Percentiles rank a stretch among this genome's conserved stretches.
phyloP scores from a whole-genome alignment of 2,888 invertebrate genomes.

The Pterostichus madidus region DNA sequence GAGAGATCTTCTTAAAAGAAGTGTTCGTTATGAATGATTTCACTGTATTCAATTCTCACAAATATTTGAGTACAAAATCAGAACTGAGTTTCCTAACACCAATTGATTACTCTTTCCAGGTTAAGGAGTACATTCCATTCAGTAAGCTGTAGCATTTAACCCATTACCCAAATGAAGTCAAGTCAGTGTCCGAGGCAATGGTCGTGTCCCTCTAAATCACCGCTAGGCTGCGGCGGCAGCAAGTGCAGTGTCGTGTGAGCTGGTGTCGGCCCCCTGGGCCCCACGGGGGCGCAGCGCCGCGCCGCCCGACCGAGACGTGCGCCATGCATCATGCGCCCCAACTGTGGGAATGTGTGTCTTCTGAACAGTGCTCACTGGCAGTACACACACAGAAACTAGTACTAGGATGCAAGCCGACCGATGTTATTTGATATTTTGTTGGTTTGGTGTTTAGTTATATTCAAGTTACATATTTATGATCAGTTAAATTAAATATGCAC shows the following conservation, averaged over 20 bases:
- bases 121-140: too few relatives aligned
- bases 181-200: too few relatives aligned
- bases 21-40: too few relatives aligned
- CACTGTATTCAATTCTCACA: neutral
- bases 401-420: neutral
- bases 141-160: neutral
- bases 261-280: constrained; percentile 34
- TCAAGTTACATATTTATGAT: neutral
- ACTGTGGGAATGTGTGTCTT: constrained; percentile 17
- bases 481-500: neutral
- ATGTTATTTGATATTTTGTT: constrained; percentile 27
- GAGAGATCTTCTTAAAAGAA: too few relatives aligned
- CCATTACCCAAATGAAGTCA: neutral
- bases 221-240: neutral
- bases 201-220: constrained; percentile 14
- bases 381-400: constrained; percentile 8
- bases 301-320: constrained; percentile 12
- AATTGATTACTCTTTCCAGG: too few relatives aligned
- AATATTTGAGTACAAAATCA: neutral
- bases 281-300: constrained; percentile 31
- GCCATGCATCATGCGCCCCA: constrained; percentile 30
- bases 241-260: constrained; percentile 21
- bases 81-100: too few relatives aligned
- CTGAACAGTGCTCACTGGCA: neutral
- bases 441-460: neutral